Percentiles rank a stretch among this genome's conserved stretches.
Evolutionary conservation across 2,888 invertebrate species (phyloP).

Genomic region (Spatulosminthurus flaviceps): DNA sequence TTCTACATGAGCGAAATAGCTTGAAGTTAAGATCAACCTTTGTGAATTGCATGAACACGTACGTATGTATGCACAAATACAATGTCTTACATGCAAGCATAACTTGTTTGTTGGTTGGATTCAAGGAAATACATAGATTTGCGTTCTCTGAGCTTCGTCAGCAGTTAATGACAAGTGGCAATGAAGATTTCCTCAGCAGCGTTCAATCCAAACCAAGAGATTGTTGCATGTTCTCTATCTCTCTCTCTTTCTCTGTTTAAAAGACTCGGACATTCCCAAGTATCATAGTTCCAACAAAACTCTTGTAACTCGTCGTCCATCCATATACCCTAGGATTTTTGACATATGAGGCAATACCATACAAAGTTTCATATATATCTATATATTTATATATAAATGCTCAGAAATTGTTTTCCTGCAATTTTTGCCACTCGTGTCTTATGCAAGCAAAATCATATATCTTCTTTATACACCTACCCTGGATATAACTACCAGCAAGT

Average conservation of each 20-base stretch:
- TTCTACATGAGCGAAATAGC: not conserved
- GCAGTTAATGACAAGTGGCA: constrained; percentile 45
- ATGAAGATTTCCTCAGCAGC: constrained; percentile 42
- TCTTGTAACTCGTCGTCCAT: not conserved
- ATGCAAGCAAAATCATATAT: no score
- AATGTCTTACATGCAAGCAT: not conserved
- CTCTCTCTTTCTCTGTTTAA: no score
- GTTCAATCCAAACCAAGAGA: constrained; percentile 3
- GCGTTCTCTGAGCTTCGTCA: constrained; percentile 37
- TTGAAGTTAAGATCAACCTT: no score
- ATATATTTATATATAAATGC: no score
- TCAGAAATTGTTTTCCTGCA: no score
- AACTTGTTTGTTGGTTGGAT: not conserved
- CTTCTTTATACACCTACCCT: no score
- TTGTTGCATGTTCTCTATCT: constrained; percentile 1
- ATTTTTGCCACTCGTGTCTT: no score
- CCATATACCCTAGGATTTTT: not conserved
- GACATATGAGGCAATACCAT: no score
- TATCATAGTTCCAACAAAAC: not conserved
- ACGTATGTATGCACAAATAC: not conserved
- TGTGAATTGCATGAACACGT: no score
- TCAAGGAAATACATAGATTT: not conserved
- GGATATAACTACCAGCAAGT: no score
- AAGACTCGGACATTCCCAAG: constrained; percentile 8
- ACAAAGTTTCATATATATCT: no score